Evolutionary conservation across 1,140 invertebrate species (phyloP).

Genomic region (Drosophila serrata): DNA sequence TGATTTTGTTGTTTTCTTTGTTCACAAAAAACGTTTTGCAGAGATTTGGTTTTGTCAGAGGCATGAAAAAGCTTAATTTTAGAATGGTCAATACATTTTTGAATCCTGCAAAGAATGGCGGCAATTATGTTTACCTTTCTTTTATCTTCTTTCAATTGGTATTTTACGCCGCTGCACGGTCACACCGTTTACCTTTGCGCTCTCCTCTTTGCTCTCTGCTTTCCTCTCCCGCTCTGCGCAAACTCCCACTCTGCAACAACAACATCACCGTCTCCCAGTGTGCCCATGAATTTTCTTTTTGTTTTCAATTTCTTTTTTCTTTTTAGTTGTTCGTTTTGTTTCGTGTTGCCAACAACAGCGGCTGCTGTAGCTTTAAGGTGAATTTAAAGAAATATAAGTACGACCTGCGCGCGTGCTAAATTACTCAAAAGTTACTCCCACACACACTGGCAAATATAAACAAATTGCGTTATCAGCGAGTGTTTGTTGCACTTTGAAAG

Average conservation of each 20-base stretch:
- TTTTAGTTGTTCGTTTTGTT: conserved; percentile 70
- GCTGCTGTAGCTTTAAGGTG: conserved; percentile 69
- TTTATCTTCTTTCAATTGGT: conserved; percentile 1
- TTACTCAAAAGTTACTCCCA: conserved; percentile 3
- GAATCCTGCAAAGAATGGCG: neutral
- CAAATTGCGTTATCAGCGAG: conserved; percentile 62
- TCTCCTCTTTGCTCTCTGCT: conserved; percentile 18
- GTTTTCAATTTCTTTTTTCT: conserved; percentile 36
- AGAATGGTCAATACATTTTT: neutral
- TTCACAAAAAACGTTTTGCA: neutral
- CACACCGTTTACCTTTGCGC: conserved; percentile 13
- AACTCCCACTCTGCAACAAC: conserved; percentile 39
- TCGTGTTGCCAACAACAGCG: conserved; percentile 62
- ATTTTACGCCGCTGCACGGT: conserved; percentile 12
- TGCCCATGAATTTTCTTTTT: conserved; percentile 36
- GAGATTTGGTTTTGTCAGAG: neutral
- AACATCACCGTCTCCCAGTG: conserved; percentile 8
- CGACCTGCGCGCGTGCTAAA: conserved; percentile 59
- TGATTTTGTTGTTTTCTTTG: neutral
- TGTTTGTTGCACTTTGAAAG: conserved; percentile 36
- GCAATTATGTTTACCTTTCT: neutral
- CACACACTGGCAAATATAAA: conserved; percentile 22
- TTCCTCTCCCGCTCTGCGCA: conserved; percentile 30
- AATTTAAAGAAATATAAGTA: conserved; percentile 49
- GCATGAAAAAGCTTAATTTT: neutral